Percentiles rank a stretch among this genome's conserved stretches.
These are phyloP conservation scores for Acanthosoma haemorrhoidale DNA, from an alignment of 2,888 invertebrate species.

Conservation along the genomic window DNA sequence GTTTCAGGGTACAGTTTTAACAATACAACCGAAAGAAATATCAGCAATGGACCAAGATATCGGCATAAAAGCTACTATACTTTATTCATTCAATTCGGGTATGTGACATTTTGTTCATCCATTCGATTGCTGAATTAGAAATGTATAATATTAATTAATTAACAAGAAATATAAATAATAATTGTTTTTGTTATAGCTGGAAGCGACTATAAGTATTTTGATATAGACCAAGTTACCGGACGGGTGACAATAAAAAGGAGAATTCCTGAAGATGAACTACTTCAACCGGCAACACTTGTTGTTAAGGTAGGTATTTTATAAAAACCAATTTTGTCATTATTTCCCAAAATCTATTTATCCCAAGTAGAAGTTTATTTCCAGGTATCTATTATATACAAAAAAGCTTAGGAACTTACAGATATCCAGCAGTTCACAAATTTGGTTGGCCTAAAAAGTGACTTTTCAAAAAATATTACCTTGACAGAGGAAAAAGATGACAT, in stretches of 20 bases:
- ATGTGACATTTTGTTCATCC: conserved; percentile 33
- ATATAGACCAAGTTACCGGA: conserved; percentile 61
- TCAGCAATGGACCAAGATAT: conserved; percentile 74
- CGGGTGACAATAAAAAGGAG: conserved; percentile 55
- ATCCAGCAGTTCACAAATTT: too few relatives aligned
- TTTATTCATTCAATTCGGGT: conserved; percentile 59
- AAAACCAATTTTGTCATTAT: too few relatives aligned
- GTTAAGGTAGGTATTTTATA: conserved; percentile 59
- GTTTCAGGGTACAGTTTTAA: conserved; percentile 57
- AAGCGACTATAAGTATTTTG: conserved; percentile 58
- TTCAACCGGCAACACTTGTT: conserved; percentile 70
- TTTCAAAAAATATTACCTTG: too few relatives aligned
- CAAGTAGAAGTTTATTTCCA: too few relatives aligned
- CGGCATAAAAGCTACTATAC: conserved; percentile 69
- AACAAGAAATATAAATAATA: not conserved
- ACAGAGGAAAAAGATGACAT: too few relatives aligned
- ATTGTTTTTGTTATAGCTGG: conserved; percentile 48
- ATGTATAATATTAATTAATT: not conserved
- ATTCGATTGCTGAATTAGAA: not conserved
- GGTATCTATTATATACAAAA: too few relatives aligned
- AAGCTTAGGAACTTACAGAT: too few relatives aligned
- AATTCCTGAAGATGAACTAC: conserved; percentile 57
- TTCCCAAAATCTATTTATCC: too few relatives aligned
- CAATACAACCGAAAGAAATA: conserved; percentile 65
- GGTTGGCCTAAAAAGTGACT: too few relatives aligned